A percentile compares a stretch with the other conserved stretches of the same genome.
Conservation (phyloP, 2,113 vertebrate genomes). For the Cisticola juncidis region DNA sequence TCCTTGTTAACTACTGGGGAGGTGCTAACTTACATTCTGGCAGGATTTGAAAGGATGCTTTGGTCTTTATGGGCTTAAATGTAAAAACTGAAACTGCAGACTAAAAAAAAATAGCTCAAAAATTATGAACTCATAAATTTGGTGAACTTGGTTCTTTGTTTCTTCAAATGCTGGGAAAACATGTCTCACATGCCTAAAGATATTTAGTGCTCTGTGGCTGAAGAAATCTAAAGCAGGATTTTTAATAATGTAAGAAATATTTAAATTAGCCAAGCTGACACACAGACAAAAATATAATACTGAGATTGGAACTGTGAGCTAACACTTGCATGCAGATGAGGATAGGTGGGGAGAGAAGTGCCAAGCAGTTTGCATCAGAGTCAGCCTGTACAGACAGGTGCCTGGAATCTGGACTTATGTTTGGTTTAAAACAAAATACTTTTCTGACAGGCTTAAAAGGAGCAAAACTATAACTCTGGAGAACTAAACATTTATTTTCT, state of each 20-base stretch:
- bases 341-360: not conserved
- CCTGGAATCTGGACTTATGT: not conserved
- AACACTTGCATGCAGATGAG: not conserved
- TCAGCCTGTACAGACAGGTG: slow-evolving; percentile 9
- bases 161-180: not conserved
- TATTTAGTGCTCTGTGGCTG: not conserved
- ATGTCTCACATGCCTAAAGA: not conserved
- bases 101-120: not conserved
- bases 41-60: not conserved
- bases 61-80: not conserved
- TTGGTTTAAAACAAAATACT: not conserved
- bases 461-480: not conserved
- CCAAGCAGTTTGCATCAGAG: not conserved
- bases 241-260: slow-evolving; percentile 27
- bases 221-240: not conserved
- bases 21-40: not conserved
- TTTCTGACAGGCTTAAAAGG: not conserved
- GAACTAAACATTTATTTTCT: not conserved
- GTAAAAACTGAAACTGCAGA: slow-evolving; percentile 15
- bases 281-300: not conserved
- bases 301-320: not conserved
- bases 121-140: not conserved
- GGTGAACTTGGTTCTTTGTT: not conserved
- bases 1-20: not conserved
- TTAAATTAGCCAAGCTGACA: not conserved